Percentiles rank a stretch among this genome's conserved stretches.
Conservation (phyloP, 2,888 invertebrate species). For the Teinopalpus imperialis region DNA sequence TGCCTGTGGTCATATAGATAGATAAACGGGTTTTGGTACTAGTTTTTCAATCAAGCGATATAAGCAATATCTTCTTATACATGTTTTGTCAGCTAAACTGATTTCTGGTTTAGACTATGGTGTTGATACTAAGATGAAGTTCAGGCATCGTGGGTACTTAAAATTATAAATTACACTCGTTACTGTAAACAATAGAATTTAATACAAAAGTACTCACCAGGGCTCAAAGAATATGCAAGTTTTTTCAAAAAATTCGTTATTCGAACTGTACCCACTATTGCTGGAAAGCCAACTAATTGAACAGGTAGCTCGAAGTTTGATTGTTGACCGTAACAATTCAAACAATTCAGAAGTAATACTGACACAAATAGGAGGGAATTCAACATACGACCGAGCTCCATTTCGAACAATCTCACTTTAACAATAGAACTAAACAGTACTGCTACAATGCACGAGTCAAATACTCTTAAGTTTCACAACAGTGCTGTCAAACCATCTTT, state of each 20-base stretch:
- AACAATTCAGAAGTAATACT: constrained; percentile 28
- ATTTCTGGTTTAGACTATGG: too few relatives aligned
- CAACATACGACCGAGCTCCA: constrained; percentile 28
- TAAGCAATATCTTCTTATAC: too few relatives aligned
- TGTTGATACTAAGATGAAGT: too few relatives aligned
- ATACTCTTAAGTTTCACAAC: constrained; percentile 28
- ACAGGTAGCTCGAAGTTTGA: constrained; percentile 88
- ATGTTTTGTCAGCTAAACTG: too few relatives aligned
- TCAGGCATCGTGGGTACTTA: too few relatives aligned
- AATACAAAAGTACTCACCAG: constrained; percentile 84
- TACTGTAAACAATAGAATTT: background rate
- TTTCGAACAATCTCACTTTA: constrained; percentile 18
- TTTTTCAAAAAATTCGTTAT: constrained; percentile 92
- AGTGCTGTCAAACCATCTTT: constrained; percentile 21
- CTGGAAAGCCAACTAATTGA: constrained; percentile 92
- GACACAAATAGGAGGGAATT: constrained; percentile 20
- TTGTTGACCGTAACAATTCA: constrained; percentile 42
- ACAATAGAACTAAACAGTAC: constrained; percentile 19
- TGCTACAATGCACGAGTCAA: constrained; percentile 8
- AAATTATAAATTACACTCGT: too few relatives aligned
- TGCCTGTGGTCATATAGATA: too few relatives aligned
- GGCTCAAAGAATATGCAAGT: constrained; percentile 89
- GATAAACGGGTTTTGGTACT: too few relatives aligned
- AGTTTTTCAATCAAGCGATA: too few relatives aligned
- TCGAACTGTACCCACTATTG: constrained; percentile 89